A percentile compares a stretch with the other conserved stretches of the same genome.
These are phyloP conservation scores for Lumbricus terrestris DNA, from an alignment of 2,888 invertebrate genomes.

Conservation along the genomic window DNA sequence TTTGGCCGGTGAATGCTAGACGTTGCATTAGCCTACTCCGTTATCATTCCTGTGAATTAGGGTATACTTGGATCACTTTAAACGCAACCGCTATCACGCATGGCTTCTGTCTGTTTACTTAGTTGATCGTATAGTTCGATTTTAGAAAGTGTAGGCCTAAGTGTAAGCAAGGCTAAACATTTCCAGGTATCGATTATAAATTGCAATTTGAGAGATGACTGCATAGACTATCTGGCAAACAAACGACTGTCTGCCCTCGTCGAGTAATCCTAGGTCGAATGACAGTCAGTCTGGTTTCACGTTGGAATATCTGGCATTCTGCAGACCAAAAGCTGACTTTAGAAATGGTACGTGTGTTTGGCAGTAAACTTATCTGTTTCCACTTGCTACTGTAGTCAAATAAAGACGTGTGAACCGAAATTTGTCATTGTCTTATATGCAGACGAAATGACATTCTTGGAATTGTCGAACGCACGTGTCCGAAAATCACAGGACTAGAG, in stretches of 20 bases:
- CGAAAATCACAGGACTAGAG: neutral
- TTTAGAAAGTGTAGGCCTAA: neutral
- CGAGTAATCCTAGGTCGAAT: neutral
- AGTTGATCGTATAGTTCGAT: neutral
- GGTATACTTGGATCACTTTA: too few species aligned
- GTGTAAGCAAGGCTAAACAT: neutral
- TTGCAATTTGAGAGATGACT: neutral
- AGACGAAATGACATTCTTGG: neutral
- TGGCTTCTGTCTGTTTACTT: neutral
- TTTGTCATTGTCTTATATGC: neutral
- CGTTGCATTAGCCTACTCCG: too few species aligned
- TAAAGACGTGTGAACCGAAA: neutral
- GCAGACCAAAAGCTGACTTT: neutral
- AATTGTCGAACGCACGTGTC: neutral
- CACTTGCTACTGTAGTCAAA: neutral
- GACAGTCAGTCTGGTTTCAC: neutral
- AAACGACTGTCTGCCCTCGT: neutral
- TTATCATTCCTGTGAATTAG: too few species aligned
- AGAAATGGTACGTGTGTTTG: too few species aligned
- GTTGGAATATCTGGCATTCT: neutral
- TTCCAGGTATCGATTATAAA: neutral
- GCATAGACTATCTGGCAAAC: neutral
- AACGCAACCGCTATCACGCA: too few species aligned
- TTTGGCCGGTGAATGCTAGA: too few species aligned
- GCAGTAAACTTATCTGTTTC: neutral